Evolutionary conservation across 2,888 invertebrate genomes (phyloP), one percentile per base, ranked within the genome.

Genomic region (Hymenopus coronatus): DNA sequence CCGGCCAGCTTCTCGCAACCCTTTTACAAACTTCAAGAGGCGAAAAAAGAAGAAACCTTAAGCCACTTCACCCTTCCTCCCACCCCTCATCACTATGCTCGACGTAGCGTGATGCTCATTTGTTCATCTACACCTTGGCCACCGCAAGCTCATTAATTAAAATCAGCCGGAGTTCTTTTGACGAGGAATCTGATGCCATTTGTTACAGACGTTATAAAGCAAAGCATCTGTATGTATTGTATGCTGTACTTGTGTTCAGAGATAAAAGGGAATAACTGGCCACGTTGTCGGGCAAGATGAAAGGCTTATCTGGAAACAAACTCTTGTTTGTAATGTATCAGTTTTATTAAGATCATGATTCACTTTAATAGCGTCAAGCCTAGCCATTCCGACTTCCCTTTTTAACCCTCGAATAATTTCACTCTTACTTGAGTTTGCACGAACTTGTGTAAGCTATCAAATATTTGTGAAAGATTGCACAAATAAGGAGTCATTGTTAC

Each of bases 121-220:
- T 87, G 87, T 87, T 87, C 81, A 87, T 87, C 81, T 25, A 86
- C 85, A 86, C 85, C 85, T 86, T 70, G n/a, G 86, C 86, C 87
- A 87, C 87, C 87, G 82, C 87, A 87, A 70, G 30, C 54, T 28
- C 89, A 89, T 89, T 89, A 89, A 89, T 89, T 89, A 89, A 85
- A 88, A 30, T 85, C 88, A 87, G 46, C 87, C 89, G 28, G 86
- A 70, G 86, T 28, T 86, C 85, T 46, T 70, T 27, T 85, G 85
- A 85, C 85, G 85, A 85, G 28, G 85, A 85, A 85, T 85, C 30
- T 33, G 87, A 87, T 87, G 87, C 87, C 87, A 87, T 87, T 87
- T 87, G 87, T 87, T 87, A 86, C 27, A 81, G 86, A 33, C 84
- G 84, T 70, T 70, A 70, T 70, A 70, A 70, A 70, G 54, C 54